phyloP scores from a whole-genome alignment of 2,797 vertebrate species.

The Argya squamiceps region DNA sequence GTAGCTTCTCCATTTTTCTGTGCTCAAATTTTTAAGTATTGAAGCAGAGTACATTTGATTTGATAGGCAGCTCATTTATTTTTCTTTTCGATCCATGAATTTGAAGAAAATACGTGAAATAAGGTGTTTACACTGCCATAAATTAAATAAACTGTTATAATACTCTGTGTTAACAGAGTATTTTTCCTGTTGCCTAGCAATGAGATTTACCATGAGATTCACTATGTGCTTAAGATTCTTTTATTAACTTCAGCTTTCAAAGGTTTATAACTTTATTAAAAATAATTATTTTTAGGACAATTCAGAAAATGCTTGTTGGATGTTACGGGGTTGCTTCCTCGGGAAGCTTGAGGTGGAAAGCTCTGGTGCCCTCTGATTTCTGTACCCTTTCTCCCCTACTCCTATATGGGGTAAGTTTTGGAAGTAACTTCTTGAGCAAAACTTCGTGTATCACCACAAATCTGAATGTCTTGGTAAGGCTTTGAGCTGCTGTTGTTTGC shows the following conservation, averaged over 20 bases:
- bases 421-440: not conserved
- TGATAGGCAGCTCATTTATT: not conserved
- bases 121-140: not conserved
- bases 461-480: not conserved
- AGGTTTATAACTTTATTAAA: slow-evolving; percentile 26
- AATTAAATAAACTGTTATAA: not conserved
- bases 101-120: not conserved
- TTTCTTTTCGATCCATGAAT: not conserved
- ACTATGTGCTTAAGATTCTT: slow-evolving; percentile 4
- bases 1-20: not conserved
- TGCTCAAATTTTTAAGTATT: not conserved
- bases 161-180: not conserved
- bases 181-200: slow-evolving; percentile 54
- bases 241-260: slow-evolving; percentile 24
- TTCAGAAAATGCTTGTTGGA: not conserved
- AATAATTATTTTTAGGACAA: not conserved
- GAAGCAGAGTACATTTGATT: not conserved
- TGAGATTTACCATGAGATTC: slow-evolving; percentile 22
- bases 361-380: not conserved
- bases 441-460: not conserved
- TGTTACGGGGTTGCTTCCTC: not conserved
- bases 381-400: not conserved
- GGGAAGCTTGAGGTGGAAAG: not conserved
- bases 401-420: accelerated
- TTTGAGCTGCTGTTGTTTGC: not conserved